Conservation (phyloP, 2,888 invertebrate species). For the Melangyna quadrimaculata region DNA sequence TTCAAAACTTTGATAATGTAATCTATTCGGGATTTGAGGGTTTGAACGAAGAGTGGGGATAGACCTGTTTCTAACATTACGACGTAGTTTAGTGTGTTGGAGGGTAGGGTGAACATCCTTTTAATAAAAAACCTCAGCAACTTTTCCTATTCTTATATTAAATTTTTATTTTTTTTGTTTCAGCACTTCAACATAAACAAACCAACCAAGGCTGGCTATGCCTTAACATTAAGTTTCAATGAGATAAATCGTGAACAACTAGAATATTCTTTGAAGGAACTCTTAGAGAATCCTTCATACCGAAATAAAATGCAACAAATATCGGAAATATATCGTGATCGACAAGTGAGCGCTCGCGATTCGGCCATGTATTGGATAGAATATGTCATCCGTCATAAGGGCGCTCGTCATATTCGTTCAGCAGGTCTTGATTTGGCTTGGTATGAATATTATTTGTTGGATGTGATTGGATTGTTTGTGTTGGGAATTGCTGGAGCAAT, state of each 20-base stretch:
- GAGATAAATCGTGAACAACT: conserved; percentile 77
- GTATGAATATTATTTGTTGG: conserved; percentile 80
- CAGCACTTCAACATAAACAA: conserved; percentile 79
- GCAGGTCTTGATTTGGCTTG: conserved; percentile 78
- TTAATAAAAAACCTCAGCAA: no score
- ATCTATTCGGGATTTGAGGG: no score
- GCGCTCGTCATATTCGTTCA: conserved; percentile 79
- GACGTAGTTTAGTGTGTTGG: no score
- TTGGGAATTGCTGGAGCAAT: conserved; percentile 71
- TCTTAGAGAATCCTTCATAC: conserved; percentile 79
- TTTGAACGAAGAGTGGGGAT: no score
- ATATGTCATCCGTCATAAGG: conserved; percentile 80
- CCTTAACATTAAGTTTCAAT: conserved; percentile 78
- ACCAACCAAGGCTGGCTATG: conserved; percentile 78
- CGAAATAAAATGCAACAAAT: conserved; percentile 76
- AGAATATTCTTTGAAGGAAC: conserved; percentile 76
- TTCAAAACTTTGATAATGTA: no score
- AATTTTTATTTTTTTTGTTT: conserved; percentile 67
- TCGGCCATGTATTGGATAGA: conserved; percentile 81
- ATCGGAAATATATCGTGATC: conserved; percentile 79
- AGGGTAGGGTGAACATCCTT: no score
- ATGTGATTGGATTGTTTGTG: conserved; percentile 75
- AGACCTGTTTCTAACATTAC: no score
- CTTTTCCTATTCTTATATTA: no score
- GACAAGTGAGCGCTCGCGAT: conserved; percentile 77